These are phyloP conservation scores for Parauchenoglanis ngamensis DNA, from an alignment of 2,797 vertebrate species.

Conservation along the genomic window DNA sequence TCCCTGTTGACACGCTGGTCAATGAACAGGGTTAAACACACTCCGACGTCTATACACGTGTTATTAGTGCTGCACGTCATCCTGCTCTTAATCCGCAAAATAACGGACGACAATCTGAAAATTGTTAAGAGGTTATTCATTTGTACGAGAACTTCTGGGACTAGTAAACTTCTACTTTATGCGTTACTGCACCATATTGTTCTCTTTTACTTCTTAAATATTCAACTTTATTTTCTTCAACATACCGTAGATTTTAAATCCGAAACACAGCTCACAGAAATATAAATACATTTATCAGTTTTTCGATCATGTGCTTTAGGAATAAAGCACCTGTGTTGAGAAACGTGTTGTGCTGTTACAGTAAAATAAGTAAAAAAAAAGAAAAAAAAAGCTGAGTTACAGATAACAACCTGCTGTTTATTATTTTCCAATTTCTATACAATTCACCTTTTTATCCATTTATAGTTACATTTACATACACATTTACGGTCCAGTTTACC, in stretches of 20 bases:
- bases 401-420: not conserved
- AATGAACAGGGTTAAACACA: slow-evolving; percentile 47
- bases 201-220: not conserved
- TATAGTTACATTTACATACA: not conserved
- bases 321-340: not conserved
- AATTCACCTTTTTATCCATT: not conserved
- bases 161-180: not conserved
- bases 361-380: not conserved
- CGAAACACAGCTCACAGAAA: not conserved
- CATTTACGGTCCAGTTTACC: no score
- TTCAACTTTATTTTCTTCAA: not conserved
- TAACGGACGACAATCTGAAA: not conserved
- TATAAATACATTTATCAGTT: not conserved
- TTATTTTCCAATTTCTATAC: not conserved
- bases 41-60: not conserved
- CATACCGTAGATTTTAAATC: not conserved
- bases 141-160: not conserved
- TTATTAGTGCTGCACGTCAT: not conserved
- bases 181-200: not conserved
- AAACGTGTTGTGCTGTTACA: no score
- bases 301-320: not conserved
- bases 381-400: no score
- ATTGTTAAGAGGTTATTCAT: not conserved
- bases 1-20: slow-evolving; percentile 41
- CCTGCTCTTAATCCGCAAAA: not conserved